These are phyloP conservation scores for Tenualosa ilisha DNA, from an alignment of 2,797 vertebrate species.

Conservation along the genomic window DNA sequence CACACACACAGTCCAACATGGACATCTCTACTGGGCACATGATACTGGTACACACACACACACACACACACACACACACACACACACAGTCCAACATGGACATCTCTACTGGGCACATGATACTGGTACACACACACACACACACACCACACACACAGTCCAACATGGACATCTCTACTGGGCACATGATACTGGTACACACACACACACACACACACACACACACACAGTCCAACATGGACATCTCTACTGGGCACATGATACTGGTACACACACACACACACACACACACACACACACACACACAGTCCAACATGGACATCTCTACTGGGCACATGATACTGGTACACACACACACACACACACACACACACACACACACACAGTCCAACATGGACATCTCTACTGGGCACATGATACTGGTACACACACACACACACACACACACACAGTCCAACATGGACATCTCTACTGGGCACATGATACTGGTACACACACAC, in stretches of 20 bases:
- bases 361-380: too few relatives aligned
- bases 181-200: too few relatives aligned
- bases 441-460: background rate
- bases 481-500: background rate
- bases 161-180: too few relatives aligned
- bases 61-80: background rate
- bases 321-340: too few relatives aligned
- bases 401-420: constrained; percentile 98
- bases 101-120: constrained; percentile 99
- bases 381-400: constrained; percentile 99
- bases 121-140: constrained; percentile 74
- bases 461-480: background rate
- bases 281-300: too few relatives aligned
- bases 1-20: background rate
- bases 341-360: background rate
- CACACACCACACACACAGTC: background rate
- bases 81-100: constrained; percentile 96
- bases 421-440: constrained; percentile 71
- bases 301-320: too few relatives aligned
- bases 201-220: background rate
- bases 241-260: constrained; percentile 99
- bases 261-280: constrained; percentile 90
- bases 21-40: too few relatives aligned
- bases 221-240: constrained; percentile 88
- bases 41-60: background rate